Evolutionary conservation across 1,140 invertebrate species (phyloP), one percentile per base, ranked within the genome.

Genomic region (Anastrepha obliqua): DNA sequence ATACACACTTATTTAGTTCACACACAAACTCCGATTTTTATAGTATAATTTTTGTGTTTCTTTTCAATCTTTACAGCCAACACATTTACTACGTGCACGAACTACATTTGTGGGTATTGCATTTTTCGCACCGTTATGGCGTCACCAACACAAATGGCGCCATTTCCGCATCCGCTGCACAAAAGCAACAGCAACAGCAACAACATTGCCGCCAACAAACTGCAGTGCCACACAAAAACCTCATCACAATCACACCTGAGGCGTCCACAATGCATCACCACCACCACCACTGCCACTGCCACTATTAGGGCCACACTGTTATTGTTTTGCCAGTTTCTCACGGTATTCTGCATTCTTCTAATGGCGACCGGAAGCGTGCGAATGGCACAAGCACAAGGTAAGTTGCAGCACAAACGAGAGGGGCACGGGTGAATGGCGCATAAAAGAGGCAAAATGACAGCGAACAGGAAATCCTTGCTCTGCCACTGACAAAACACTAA

Each of bases 251-350:
- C 74, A 47, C 51, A 81, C 74, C 74, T 81, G 74, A 81, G 74
- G 47, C 74, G 47, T 81, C 74, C 2, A 11, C 74, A 9, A 2
- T n/a, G 47, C 74, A 20, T 2, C 6, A 29, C 4, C 74, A 29
- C 2, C 74, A 78, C 13, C 47, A 55, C 64, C 29, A 55, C 15
- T 6, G 13, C 47, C 47, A 78, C 4, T 42, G 20, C 44, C 17
- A 81, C 74, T 47, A 81, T 81, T 81, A 81, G 47, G 20, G 74
- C 74, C 44, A 81, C 74, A 81, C 47, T 81, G 74, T 81, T 47
- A 58, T 81, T 81, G 74, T 81, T 81, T 81, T 81, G 74, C 55
- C 74, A 81, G 74, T 81, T 81, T 81, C 74, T 81, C 74, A 81
- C 74, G 74, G 51, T 58, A 81, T 81, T 44, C 74, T 81, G 74